Base-by-base conservation (phyloP, 2,888 invertebrate genomes). In the Eupithecia exiguata region DNA sequence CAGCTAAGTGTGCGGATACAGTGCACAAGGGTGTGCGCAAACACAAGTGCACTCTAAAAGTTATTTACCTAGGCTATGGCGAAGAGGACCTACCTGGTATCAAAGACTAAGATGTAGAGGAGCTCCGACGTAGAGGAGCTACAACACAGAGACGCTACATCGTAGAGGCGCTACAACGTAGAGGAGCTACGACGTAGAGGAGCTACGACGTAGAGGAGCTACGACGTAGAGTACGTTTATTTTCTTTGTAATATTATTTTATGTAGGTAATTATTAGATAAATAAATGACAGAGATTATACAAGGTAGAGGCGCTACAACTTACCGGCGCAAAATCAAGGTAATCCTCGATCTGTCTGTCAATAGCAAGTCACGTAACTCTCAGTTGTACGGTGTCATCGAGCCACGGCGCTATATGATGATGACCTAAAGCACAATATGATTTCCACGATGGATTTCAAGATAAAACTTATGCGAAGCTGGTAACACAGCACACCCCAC, bases 401-500 rank as follows among this genome's bases (percentile, higher is more conserved):
- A 5, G n/a, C 1, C n/a, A 1, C 18, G 6, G 49, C 3, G n/a
- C 49, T 5, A n/a, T 7, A 49, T n/a, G 10, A 53, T 53, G 4
- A 12, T 53, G 6, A 38, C 9, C 38, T 38, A 46, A 18, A 18
- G 46, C 46, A n/a, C n/a, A n/a, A n/a, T n/a, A n/a, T n/a, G 46
- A 53, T 61, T 35, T 62, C 35, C 10, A 18, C 35, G 9, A 35
- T 62, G 12, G 21, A 25, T 62, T 18, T 35, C 1, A 4, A n/a
- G 21, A 65, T n/a, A 3, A 12, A 18, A 36, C 38, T 38, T 12
- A n/a, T n/a, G 9, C n/a, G n/a, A n/a, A 72, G 75, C 25, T 72
- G 75, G 75, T 49, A 75, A 72, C 63, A 72, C 38, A 30, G 38
- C 67, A 35, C 81, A 82, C 75, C 82, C 73, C 80, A 71, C 79